A percentile compares a stretch with the other conserved stretches of the same genome.
These are phyloP conservation scores for Centropus unirufus DNA, from an alignment of 2,113 vertebrate genomes.

Conservation along the genomic window DNA sequence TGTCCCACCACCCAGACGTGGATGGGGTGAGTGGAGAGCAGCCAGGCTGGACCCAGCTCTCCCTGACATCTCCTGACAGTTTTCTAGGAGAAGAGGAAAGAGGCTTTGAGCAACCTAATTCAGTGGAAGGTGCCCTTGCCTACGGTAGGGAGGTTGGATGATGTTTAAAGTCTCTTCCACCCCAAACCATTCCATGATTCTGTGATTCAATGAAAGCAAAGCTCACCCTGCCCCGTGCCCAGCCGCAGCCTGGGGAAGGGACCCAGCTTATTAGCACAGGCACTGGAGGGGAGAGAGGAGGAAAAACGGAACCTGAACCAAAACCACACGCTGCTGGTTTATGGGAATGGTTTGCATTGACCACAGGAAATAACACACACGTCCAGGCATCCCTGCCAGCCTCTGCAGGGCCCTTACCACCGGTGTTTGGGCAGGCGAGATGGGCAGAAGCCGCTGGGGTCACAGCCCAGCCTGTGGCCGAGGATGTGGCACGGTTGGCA, in stretches of 20 bases:
- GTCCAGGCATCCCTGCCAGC: background rate
- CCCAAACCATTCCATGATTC: no score
- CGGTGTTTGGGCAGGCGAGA: background rate
- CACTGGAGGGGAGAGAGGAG: background rate
- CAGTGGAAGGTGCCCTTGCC: no score
- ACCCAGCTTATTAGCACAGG: rapidly evolving
- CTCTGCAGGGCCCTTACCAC: background rate
- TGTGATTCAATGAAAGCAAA: no score
- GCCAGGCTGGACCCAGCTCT: rapidly evolving
- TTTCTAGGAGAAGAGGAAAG: background rate
- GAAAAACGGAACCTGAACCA: background rate
- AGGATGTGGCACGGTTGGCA: background rate
- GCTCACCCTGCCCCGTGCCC: rapidly evolving
- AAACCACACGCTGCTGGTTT: background rate
- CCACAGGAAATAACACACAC: background rate
- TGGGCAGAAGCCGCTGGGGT: rapidly evolving
- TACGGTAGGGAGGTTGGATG: no score
- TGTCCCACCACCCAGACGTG: background rate
- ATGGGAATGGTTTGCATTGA: background rate
- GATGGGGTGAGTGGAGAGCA: rapidly evolving
- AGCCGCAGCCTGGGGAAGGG: background rate
- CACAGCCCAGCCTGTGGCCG: background rate
- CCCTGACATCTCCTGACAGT: rapidly evolving
- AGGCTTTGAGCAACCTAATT: no score
- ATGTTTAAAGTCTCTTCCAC: no score